Evolutionary conservation across 2,888 invertebrate species (phyloP), one percentile per base, ranked within the genome.

Genomic region (Yponomeuta malinellus): DNA sequence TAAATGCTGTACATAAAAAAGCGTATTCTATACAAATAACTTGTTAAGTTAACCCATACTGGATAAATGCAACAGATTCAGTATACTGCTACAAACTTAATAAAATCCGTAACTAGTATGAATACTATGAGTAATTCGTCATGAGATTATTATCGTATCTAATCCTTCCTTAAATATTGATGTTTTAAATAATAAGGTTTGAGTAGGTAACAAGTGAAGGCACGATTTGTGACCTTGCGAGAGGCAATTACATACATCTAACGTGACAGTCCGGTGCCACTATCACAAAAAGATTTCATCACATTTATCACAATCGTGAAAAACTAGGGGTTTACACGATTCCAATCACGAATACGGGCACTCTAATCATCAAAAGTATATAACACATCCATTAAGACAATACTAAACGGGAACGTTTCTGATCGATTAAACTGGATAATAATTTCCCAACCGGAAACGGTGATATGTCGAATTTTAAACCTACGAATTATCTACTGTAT

Each of bases 261-360:
- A 87, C 88, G 90, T 87, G 90, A 88, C 89, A 80, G 86, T 85
- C 84, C 79, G 82, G 80, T 82, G 90, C 86, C 91, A 87, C 90
- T 91, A 91, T 91, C 90, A 91, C 90, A 90, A 87, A 85, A 83
- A 86, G 82, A 87, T 87, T 89, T 80, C 84, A 89, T 89, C 90
- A 90, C 89, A 89, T 86, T 83, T 90, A 90, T 90, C 90, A 90
- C 90, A 90, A 86, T 86, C 82, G 76, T 87, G 83, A 84, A 82
- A 76, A 84, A 84, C 82, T 82, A 76, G 84, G 86, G 81, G 83
- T 83, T 83, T 79, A 43, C 68, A 68, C 48, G 68, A 68, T 43
- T 68, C 68, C 43, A 68, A 68, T 68, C 68, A 68, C 48, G 68
- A n/a, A 48, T 68, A n/a, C 65, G 29, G 65, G 33, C 33, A 65